A percentile compares a stretch with the other conserved stretches of the same genome.
phyloP scores from a whole-genome alignment of 2,113 vertebrate genomes.

The Callorhinus ursinus region DNA sequence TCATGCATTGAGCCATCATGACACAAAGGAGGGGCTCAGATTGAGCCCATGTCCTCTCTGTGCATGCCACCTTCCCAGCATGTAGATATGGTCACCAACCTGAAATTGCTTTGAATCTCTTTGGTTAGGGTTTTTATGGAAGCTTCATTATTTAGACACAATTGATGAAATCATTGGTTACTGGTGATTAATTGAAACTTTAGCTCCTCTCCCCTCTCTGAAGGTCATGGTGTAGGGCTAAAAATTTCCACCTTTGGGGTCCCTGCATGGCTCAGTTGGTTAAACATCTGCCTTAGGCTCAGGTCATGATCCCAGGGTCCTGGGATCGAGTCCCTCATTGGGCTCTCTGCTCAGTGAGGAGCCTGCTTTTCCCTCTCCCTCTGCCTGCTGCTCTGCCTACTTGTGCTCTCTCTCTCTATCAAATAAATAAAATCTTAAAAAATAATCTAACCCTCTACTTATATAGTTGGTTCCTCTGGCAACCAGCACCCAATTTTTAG shows the following conservation, averaged over 20 bases:
- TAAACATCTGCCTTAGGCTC: too few relatives aligned
- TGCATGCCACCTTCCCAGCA: not conserved
- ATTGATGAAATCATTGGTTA: not conserved
- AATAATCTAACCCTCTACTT: not conserved
- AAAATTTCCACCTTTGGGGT: not conserved
- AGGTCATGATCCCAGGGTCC: too few relatives aligned
- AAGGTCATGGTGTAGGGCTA: not conserved
- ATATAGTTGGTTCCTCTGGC: not conserved
- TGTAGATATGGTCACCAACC: not conserved
- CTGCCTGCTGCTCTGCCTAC: too few relatives aligned
- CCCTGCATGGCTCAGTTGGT: too few relatives aligned
- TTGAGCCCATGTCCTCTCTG: not conserved
- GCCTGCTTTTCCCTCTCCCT: too few relatives aligned
- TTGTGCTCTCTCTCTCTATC: too few relatives aligned
- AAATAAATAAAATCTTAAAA: too few relatives aligned
- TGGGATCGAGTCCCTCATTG: too few relatives aligned
- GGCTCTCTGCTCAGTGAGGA: too few relatives aligned
- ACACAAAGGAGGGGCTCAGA: too few relatives aligned
- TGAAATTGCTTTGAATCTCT: not conserved
- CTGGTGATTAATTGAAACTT: not conserved
- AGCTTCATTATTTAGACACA: not conserved
- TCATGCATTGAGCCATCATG: accelerated
- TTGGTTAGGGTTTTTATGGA: not conserved
- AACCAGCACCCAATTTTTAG: not conserved
- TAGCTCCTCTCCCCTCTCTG: not conserved